phyloP scores from a whole-genome alignment of 1,140 invertebrate species.

The Ooceraea biroi region DNA sequence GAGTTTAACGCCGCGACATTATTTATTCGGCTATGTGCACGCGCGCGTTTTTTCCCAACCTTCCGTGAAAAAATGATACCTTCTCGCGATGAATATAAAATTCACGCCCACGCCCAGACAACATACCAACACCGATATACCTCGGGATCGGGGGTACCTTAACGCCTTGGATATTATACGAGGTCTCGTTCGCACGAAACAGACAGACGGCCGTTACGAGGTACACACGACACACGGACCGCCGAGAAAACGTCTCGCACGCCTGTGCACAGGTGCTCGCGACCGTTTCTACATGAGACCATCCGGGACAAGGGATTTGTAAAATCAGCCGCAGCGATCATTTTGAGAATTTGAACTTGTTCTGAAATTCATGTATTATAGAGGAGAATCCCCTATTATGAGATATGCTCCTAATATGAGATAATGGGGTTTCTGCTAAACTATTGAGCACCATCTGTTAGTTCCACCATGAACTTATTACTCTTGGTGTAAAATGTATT shows the following conservation, averaged over 20 bases:
- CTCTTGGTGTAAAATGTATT: no score
- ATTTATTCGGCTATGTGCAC: conserved; percentile 70
- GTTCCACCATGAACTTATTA: no score
- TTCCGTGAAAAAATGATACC: conserved; percentile 75
- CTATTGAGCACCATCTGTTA: no score
- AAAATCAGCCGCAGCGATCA: no score
- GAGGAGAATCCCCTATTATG: no score
- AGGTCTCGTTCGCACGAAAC: conserved; percentile 66
- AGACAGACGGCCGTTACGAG: conserved; percentile 44
- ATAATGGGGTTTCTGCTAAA: no score
- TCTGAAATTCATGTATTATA: no score
- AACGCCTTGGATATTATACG: conserved; percentile 72
- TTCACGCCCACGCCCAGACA: conserved; percentile 71
- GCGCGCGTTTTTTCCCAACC: conserved; percentile 68
- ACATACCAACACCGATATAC: conserved; percentile 74
- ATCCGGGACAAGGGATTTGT: no score
- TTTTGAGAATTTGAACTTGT: no score
- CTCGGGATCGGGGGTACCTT: conserved; percentile 40
- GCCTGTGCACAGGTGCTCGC: conserved; percentile 66
- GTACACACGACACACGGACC: conserved; percentile 57
- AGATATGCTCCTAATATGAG: no score
- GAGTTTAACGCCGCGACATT: conserved; percentile 76
- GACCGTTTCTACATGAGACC: background rate
- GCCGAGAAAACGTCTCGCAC: conserved; percentile 39
- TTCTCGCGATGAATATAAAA: conserved; percentile 77